Evolutionary conservation across 37 sponge, comb jelly and placozoan genomes (phyloP), one percentile per base, ranked within the genome.

Genomic region (Oopsacas minuta): DNA sequence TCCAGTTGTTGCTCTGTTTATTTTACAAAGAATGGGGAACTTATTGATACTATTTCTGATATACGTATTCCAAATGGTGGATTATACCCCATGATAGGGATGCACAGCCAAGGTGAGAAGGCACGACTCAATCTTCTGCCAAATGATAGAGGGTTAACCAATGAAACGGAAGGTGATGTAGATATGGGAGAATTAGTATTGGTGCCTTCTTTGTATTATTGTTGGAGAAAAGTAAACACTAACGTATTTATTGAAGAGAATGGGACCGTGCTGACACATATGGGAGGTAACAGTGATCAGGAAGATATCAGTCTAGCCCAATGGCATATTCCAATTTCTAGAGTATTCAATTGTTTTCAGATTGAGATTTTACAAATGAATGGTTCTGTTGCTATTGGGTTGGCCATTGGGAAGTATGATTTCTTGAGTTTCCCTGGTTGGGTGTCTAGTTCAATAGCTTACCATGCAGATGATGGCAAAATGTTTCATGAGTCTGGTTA

Each of bases 1-100:
- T n/a, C 75, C 22, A n/a, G 75, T 34, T 20, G 22, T 12, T 61
- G 75, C 22, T 61, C 75, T 61, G 75, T 61, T 10, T 61, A 25
- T 61, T 61, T 61, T 61, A 61, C 75, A 61, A 61, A 61, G 75
- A 61, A 61, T 12, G 75, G 75, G 1, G 75, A 61, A n/a, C 75
- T 61, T 3, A 61, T 61, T 61, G 75, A 61, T 61, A n/a, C 75
- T 61, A 61, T 61, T 61, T 8, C 49, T 17, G 28, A 61, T 12
- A 12, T n/a, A 7, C 20, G 30, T 3, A 61, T 61, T n/a, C 75
- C 75, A 3, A 61, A 61, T 61, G 75, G 75, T 12, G 75, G 75
- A 7, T 61, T 61, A 5, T 61, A 61, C 30, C 75, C 75, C 22
- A 61, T 61, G 75, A 34, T 61, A 34, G 75, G 75, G 1, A 61